A percentile compares a stretch with the other conserved stretches of the same genome.
phyloP scores from a whole-genome alignment of 2,888 invertebrate species.

The Drosophila planitibia region DNA sequence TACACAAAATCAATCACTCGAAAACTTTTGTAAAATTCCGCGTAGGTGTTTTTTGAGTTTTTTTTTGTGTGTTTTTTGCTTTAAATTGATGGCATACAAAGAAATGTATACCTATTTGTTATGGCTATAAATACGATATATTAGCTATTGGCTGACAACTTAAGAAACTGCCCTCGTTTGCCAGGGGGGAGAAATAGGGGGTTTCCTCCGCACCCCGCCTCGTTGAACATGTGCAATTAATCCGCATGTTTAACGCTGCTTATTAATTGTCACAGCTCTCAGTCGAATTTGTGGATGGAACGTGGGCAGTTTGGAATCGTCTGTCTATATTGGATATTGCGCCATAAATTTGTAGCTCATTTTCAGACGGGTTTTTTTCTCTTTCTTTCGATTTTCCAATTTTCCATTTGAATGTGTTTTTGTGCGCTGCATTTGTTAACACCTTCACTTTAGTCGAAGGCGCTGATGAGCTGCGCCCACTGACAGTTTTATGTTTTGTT shows the following conservation, averaged over 20 bases:
- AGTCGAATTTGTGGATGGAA: slow-evolving; percentile 13
- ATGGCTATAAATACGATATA: not conserved
- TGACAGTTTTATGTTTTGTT: slow-evolving; percentile 84
- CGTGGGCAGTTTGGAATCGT: slow-evolving; percentile 41
- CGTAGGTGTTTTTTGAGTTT: not conserved
- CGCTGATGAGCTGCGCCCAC: slow-evolving; percentile 78
- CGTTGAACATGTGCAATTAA: slow-evolving; percentile 80
- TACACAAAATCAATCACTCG: slow-evolving; percentile 15
- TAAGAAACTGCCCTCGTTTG: slow-evolving; percentile 47
- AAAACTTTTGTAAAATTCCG: not conserved
- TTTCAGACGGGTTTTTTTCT: slow-evolving; percentile 8
- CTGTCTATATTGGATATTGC: slow-evolving; percentile 53
- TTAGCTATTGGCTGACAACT: slow-evolving; percentile 24
- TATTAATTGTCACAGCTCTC: slow-evolving; percentile 75
- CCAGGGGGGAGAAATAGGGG: not conserved
- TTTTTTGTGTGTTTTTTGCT: not conserved
- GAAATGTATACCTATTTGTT: not conserved
- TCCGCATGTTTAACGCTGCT: slow-evolving; percentile 75
- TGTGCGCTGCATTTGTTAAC: slow-evolving; percentile 70
- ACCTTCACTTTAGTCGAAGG: slow-evolving; percentile 78
- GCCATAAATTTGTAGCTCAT: slow-evolving; percentile 68
- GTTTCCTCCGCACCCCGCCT: not conserved
- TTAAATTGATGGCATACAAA: not conserved
- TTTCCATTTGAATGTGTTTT: slow-evolving; percentile 19
- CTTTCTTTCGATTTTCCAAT: not conserved